These are phyloP conservation scores for Deilephila elpenor DNA, from an alignment of 2,888 invertebrate genomes.

Conservation along the genomic window DNA sequence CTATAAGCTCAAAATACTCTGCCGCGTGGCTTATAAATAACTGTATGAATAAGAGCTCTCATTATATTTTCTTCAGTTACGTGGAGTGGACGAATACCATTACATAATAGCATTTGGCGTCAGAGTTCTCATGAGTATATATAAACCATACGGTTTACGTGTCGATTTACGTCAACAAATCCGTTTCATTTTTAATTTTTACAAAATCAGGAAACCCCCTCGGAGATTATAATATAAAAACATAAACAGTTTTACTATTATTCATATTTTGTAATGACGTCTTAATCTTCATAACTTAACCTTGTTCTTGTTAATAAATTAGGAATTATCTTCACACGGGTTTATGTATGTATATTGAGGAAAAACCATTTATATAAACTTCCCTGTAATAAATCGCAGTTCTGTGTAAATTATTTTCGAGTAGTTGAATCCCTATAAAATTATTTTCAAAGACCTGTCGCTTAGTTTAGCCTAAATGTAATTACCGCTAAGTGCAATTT, in stretches of 20 bases:
- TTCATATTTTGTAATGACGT: background rate
- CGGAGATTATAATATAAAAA: background rate
- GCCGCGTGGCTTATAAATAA: conserved; percentile 18
- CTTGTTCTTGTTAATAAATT: background rate
- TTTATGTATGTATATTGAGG: too few relatives aligned
- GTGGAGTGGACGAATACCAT: background rate
- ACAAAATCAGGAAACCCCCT: background rate
- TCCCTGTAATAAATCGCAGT: too few relatives aligned
- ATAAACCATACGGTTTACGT: too few relatives aligned
- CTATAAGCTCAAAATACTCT: conserved; percentile 35
- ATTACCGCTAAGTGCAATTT: background rate
- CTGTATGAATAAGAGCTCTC: conserved; percentile 28
- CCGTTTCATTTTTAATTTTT: background rate
- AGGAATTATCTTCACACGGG: too few relatives aligned
- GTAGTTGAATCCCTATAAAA: too few relatives aligned
- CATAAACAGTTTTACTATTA: too few relatives aligned
- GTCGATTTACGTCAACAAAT: background rate
- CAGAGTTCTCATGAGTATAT: background rate
- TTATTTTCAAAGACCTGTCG: background rate
- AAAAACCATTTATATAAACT: too few relatives aligned
- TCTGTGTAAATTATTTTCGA: too few relatives aligned
- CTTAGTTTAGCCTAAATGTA: background rate
- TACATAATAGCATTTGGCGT: conserved; percentile 1
- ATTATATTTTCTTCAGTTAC: conserved; percentile 38
- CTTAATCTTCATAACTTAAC: background rate